Evolutionary conservation across 2,113 vertebrate genomes (phyloP).

Genomic region (Dromiciops gliroides): DNA sequence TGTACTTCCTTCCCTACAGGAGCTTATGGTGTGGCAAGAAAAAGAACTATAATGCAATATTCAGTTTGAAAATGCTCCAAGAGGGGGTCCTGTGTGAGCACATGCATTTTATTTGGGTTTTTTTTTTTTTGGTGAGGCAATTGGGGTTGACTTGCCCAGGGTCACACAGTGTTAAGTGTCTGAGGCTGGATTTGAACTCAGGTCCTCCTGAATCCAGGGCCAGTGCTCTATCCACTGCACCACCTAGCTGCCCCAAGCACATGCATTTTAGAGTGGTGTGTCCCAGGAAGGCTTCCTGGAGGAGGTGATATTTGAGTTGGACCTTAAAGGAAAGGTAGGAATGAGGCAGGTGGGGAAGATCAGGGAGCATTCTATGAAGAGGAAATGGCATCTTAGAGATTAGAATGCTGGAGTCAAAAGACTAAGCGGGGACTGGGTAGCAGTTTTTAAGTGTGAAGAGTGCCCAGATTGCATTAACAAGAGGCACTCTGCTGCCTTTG

Average conservation of each 20-base stretch:
- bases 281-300: neutral
- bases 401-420: neutral
- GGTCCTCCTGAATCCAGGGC: too few species aligned
- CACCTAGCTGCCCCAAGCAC: too few species aligned
- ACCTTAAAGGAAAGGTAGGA: neutral
- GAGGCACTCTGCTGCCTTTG: neutral
- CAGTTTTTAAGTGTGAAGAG: neutral
- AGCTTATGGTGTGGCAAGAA: neutral
- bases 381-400: too few species aligned
- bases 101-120: too few species aligned
- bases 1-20: neutral
- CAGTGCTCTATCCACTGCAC: too few species aligned
- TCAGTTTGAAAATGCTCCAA: neutral
- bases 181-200: too few species aligned
- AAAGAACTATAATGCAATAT: neutral
- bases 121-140: too few species aligned
- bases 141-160: too few species aligned
- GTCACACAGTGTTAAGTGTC: too few species aligned
- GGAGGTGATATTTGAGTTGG: neutral
- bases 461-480: neutral
- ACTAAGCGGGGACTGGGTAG: neutral
- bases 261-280: neutral
- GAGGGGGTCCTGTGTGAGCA: too few species aligned
- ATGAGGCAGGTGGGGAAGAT: neutral
- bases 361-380: neutral